Evolutionary conservation across 2,797 vertebrate genomes (phyloP), one percentile per base, ranked within the genome.

Genomic region (Coreius guichenoti): DNA sequence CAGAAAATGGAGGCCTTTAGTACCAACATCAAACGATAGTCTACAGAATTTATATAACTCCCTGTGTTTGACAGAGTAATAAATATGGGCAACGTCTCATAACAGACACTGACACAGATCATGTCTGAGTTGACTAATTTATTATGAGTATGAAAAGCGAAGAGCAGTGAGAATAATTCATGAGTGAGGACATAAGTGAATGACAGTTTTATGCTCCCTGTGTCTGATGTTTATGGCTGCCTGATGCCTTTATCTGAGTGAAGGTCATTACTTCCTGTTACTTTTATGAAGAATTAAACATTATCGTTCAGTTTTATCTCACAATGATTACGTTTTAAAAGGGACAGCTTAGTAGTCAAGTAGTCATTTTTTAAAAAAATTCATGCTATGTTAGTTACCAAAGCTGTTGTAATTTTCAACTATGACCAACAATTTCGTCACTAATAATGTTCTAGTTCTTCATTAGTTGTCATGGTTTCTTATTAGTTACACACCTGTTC

Each of bases 171-270:
- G 23, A 54, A 26, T 69, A 70, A 81, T 69, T 81, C 0, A 70
- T 70, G 16, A 69, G 14, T n/a, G 49, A 19, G 65, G 8, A 69
- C 5, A 39, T 69, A 70, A 70, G 47, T 51, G 31, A 56, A 54
- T 3, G 8, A 61, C 80, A 63, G 69, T 61, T 82, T 61, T 4
- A 73, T 47, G 8, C 12, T 61, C 26, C 56, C 69, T 43, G 67
- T 81, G 61, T 80, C 21, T 72, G 16, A 36, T 82, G 51, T 76
- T 72, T 72, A 81, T 70, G 67, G 11, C 68, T 43, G 51, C 67
- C n/a, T 58, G 36, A 70, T 72, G 68, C 33, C 51, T 63, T 82
- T 19, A 74, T 63, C 54, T 73, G 13, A 82, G 54, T 6, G 2
- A 61, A 82, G n/a, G 68, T 21, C 80, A 73, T 63, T 47, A 73